Percentiles rank a stretch among this genome's conserved stretches.
Conservation (phyloP, 53 echinoderm and acorn worm genomes). For the Echinarachnius parma region DNA sequence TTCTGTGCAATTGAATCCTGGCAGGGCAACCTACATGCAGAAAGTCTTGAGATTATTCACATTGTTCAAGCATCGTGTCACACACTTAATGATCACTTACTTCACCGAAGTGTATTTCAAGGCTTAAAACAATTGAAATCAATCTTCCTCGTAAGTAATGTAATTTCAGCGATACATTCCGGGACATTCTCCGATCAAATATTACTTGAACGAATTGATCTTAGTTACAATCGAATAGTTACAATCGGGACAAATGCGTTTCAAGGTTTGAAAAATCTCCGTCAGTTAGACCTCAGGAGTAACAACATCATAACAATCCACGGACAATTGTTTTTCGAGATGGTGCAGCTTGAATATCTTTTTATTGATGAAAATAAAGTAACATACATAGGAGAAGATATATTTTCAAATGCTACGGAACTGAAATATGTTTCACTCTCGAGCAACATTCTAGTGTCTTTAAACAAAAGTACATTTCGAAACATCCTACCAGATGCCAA, state of each 20-base stretch:
- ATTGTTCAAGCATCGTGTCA: too few relatives aligned
- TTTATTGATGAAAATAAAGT: neutral
- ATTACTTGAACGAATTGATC: neutral
- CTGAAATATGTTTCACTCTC: neutral
- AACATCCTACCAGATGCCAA: neutral
- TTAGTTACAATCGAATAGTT: neutral
- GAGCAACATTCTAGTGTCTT: neutral
- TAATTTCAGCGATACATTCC: too few relatives aligned
- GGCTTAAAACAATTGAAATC: too few relatives aligned
- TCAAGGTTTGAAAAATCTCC: neutral
- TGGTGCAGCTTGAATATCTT: neutral
- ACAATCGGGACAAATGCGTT: neutral
- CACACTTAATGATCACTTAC: too few relatives aligned
- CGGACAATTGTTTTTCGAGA: neutral
- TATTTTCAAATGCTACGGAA: neutral
- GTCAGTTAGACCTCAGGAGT: neutral
- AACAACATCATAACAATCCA: neutral
- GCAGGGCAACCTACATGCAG: too few relatives aligned
- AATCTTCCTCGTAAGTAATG: too few relatives aligned
- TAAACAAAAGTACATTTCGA: constrained; percentile 17
- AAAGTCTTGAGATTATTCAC: too few relatives aligned
- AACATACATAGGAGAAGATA: neutral
- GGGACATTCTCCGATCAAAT: neutral
- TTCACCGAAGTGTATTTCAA: too few relatives aligned
- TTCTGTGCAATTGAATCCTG: too few relatives aligned